Percentiles rank a stretch among this genome's conserved stretches.
Conservation (phyloP, 92 coral and sea anemone genomes). For the Hydrozoanthus gracilis region DNA sequence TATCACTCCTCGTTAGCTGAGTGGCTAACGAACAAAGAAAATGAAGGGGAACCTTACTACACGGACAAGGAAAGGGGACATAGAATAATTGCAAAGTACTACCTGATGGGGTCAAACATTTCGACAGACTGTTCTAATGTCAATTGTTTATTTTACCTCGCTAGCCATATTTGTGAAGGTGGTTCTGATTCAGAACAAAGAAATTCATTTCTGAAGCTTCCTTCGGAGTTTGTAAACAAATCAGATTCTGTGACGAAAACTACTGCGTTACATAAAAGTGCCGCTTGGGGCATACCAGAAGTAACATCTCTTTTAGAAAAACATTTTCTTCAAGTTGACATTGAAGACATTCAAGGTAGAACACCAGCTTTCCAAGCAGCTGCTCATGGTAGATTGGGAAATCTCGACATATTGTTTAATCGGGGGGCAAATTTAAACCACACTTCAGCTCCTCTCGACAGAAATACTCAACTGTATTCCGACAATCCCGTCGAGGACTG, state of each 20-base stretch:
- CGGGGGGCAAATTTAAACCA: conserved; percentile 60
- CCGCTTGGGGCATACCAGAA: conserved; percentile 20
- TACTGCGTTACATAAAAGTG: conserved; percentile 59
- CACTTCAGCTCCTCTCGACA: conserved; percentile 20
- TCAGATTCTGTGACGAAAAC: conserved; percentile 35
- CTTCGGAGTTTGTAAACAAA: conserved; percentile 46
- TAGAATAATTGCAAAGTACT: conserved; percentile 51
- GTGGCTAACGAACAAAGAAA: conserved; percentile 64
- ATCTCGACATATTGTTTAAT: conserved; percentile 21
- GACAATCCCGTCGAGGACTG: conserved; percentile 27
- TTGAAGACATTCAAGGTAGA: conserved; percentile 37
- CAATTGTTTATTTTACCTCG: conserved; percentile 47
- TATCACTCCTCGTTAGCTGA: conserved; percentile 59
- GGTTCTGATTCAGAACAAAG: conserved; percentile 6
- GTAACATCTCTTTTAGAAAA: conserved; percentile 40
- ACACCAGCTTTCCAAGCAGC: conserved; percentile 65
- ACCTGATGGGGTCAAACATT: conserved; percentile 10
- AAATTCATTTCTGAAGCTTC: no score
- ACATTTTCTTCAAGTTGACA: conserved; percentile 52
- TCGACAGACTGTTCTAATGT: conserved; percentile 6
- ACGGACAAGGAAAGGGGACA: conserved; percentile 58
- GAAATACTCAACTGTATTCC: conserved; percentile 29
- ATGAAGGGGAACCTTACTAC: conserved; percentile 47
- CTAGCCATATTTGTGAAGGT: conserved; percentile 62
- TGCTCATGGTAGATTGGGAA: conserved; percentile 23